Evolutionary conservation across 2,797 vertebrate species (phyloP).

Genomic region (Serranus cabrilla): DNA sequence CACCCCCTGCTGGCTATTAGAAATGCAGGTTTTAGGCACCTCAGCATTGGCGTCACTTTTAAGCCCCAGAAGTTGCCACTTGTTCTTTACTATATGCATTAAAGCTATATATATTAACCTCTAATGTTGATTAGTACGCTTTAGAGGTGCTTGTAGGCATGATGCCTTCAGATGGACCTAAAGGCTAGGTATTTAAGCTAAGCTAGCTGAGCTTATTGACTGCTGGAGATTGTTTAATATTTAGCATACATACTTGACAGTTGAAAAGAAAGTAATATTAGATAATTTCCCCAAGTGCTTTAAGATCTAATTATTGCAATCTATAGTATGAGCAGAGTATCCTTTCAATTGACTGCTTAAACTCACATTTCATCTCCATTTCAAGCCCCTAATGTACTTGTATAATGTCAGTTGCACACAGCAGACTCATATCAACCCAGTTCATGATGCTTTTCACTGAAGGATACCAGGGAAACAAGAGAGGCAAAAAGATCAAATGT

Average conservation of each 20-base stretch:
- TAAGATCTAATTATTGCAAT: not conserved
- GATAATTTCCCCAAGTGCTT: not conserved
- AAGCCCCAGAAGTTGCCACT: no score
- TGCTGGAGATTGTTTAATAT: not conserved
- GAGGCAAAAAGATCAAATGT: constrained; percentile 9
- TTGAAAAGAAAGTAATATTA: not conserved
- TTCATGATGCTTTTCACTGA: constrained; percentile 12
- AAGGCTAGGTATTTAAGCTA: not conserved
- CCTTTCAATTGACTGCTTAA: not conserved
- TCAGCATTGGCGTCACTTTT: no score
- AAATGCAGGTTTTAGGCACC: no score
- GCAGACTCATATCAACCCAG: not conserved
- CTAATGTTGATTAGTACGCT: not conserved
- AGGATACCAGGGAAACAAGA: not conserved
- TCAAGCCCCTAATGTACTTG: constrained; percentile 29
- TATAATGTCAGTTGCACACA: constrained; percentile 13
- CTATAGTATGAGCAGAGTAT: not conserved
- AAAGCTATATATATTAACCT: no score
- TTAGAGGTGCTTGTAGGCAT: not conserved
- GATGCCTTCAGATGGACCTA: not conserved
- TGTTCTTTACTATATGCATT: no score
- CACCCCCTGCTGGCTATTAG: no score
- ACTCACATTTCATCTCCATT: constrained; percentile 4
- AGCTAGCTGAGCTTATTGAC: not conserved
- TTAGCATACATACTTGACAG: not conserved